phyloP scores from a whole-genome alignment of 35 echinoderm and acorn worm genomes.

The Apostichopus californicus region DNA sequence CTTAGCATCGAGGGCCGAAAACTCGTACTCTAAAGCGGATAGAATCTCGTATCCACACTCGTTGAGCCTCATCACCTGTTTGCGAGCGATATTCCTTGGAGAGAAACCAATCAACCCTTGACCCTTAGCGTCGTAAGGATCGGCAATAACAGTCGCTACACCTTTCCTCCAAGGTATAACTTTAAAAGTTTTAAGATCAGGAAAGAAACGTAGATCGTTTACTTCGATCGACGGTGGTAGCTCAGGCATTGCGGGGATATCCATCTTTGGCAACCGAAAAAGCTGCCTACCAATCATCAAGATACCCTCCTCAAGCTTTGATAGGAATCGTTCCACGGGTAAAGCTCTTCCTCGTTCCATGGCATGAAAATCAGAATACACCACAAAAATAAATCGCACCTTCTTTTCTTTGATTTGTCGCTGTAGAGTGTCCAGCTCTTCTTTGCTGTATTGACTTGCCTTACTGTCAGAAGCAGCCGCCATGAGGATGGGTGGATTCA shows the following conservation, averaged over 20 bases:
- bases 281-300: neutral
- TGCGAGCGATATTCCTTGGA: constrained; percentile 1
- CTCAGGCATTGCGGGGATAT: neutral
- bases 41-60: constrained; percentile 27
- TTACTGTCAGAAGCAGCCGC: neutral
- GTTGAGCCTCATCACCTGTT: neutral
- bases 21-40: constrained; percentile 48
- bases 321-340: neutral
- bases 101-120: neutral
- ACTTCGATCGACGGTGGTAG: neutral
- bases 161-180: constrained; percentile 20
- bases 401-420: neutral
- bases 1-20: neutral
- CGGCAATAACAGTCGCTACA: constrained; percentile 9
- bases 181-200: constrained; percentile 39
- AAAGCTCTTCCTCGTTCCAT: constrained; percentile 9
- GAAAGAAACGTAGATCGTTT: constrained; percentile 11
- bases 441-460: neutral
- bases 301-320: neutral
- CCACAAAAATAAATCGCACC: constrained; percentile 34
- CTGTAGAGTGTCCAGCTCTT: neutral
- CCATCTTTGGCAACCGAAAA: neutral
- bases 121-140: neutral
- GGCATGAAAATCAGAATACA: constrained; percentile 10
- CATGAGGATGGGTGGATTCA: neutral